Percentiles rank a stretch among this genome's conserved stretches.
Evolutionary conservation across 53 echinoderm and acorn worm genomes (phyloP).

Genomic region (Hippasteria phrygiana): DNA sequence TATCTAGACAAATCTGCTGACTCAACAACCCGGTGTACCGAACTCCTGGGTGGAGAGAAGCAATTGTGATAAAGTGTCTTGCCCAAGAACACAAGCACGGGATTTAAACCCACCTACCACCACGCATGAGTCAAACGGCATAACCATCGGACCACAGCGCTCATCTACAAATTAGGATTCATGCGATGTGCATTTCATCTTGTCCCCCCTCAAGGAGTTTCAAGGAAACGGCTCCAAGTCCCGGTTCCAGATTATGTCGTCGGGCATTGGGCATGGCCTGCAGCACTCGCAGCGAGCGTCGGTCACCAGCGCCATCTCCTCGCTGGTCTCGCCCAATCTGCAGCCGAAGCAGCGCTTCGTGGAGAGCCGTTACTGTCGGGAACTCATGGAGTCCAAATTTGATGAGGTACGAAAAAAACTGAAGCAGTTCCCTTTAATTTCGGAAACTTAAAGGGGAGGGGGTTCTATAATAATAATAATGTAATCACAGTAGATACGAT

Average conservation of each 20-base stretch:
- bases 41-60: too few relatives aligned
- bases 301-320: constrained; percentile 74
- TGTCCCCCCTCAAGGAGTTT: constrained; percentile 23
- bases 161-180: neutral
- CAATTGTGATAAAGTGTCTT: too few relatives aligned
- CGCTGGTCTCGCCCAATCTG: constrained; percentile 73
- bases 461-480: too few relatives aligned
- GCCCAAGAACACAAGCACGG: too few relatives aligned
- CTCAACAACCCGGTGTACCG: too few relatives aligned
- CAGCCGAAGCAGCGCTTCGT: constrained; percentile 88
- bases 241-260: constrained; percentile 62
- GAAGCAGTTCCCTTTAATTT: neutral
- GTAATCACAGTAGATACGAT: too few relatives aligned
- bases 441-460: too few relatives aligned
- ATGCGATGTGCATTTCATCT: neutral
- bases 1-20: too few relatives aligned
- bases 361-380: constrained; percentile 92
- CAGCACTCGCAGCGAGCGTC: constrained; percentile 73
- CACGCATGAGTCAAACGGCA: too few relatives aligned
- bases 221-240: constrained; percentile 68
- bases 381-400: constrained; percentile 89
- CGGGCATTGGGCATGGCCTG: constrained; percentile 64
- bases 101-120: too few relatives aligned
- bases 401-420: constrained; percentile 71
- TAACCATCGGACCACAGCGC: too few relatives aligned